Conservation (phyloP, 2,888 invertebrate genomes). For the Chaetogeoica ovagalla region DNA sequence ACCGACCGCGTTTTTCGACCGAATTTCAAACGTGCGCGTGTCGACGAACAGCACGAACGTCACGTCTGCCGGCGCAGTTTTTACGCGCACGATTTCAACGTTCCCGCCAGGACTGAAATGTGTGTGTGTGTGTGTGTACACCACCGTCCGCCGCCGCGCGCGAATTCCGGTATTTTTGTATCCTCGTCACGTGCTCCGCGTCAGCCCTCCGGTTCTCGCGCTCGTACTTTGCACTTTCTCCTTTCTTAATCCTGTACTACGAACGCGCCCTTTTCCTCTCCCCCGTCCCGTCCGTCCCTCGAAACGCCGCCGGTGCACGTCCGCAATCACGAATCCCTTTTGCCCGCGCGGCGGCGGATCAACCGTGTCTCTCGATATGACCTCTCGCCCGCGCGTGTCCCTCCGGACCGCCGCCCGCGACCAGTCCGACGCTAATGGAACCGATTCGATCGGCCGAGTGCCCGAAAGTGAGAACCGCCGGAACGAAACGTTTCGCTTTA, state of each 20-base stretch:
- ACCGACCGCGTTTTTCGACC: conserved; percentile 35
- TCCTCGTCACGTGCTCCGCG: conserved; percentile 46
- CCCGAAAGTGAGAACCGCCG: too few species aligned
- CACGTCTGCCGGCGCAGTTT: conserved; percentile 49
- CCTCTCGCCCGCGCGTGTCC: too few species aligned
- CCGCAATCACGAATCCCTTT: conserved; percentile 52
- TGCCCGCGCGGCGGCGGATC: conserved; percentile 3
- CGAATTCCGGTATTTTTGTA: conserved; percentile 34
- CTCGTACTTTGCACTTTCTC: conserved; percentile 51
- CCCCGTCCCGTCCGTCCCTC: not conserved
- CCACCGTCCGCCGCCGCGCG: not conserved
- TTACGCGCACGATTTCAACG: conserved; percentile 51
- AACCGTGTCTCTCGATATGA: not conserved
- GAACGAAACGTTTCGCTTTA: too few species aligned
- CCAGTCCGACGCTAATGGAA: conserved; percentile 29
- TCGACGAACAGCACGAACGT: conserved; percentile 23
- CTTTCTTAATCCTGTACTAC: conserved; percentile 36
- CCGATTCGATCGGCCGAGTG: conserved; percentile 8
- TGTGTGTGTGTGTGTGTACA: not conserved
- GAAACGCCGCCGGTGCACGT: not conserved
- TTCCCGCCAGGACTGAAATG: conserved; percentile 35
- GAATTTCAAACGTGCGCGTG: not conserved
- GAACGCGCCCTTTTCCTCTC: not conserved
- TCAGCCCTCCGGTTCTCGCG: conserved; percentile 43
- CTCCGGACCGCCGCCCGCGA: too few species aligned